Percentiles rank a stretch among this genome's conserved stretches.
These are phyloP conservation scores for Merops nubicus DNA, from an alignment of 2,113 vertebrate species.

Conservation along the genomic window DNA sequence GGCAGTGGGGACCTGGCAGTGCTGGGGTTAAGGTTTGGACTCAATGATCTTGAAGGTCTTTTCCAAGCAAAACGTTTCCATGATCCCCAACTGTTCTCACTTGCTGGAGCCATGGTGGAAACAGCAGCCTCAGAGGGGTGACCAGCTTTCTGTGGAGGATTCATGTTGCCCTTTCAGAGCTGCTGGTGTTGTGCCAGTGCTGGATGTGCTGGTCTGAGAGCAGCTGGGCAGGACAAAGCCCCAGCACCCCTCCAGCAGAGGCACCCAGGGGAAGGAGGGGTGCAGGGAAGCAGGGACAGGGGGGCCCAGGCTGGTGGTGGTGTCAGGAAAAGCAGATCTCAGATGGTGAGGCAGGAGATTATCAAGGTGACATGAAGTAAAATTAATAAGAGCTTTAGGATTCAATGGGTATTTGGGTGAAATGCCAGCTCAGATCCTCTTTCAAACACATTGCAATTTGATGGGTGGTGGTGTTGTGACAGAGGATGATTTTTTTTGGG, in stretches of 20 bases:
- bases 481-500: neutral
- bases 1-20: too few species aligned
- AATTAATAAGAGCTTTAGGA: neutral
- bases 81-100: neutral
- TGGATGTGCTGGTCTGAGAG: neutral
- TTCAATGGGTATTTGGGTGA: neutral
- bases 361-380: neutral
- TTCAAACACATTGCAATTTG: neutral
- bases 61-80: too few species aligned
- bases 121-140: accelerated
- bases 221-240: neutral
- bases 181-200: neutral
- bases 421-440: neutral
- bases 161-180: neutral
- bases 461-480: neutral
- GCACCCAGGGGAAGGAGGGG: accelerated
- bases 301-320: accelerated
- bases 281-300: too few species aligned
- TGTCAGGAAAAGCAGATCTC: neutral
- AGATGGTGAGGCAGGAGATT: neutral
- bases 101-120: neutral
- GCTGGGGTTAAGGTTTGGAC: too few species aligned
- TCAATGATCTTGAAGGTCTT: too few species aligned
- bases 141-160: accelerated
- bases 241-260: accelerated